Conservation (phyloP, 1,140 invertebrate genomes). For the Megalopta genalis region DNA sequence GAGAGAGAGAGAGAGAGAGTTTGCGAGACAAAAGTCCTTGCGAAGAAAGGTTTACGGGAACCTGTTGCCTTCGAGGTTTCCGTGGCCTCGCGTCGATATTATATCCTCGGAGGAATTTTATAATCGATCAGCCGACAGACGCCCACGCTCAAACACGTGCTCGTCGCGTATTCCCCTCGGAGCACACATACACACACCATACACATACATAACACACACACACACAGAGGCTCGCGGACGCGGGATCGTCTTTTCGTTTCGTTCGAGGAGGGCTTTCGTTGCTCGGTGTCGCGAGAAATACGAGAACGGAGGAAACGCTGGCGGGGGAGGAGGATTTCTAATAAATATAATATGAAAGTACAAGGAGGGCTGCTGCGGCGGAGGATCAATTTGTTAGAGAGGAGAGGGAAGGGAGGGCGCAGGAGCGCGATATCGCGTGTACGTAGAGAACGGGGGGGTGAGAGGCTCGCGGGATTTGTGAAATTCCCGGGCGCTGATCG, state of each 20-base stretch:
- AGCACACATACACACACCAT: too few relatives aligned
- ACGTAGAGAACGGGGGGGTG: neutral
- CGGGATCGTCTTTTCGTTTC: conserved; percentile 2
- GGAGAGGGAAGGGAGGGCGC: neutral
- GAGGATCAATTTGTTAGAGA: neutral
- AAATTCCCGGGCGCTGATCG: conserved; percentile 1
- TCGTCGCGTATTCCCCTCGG: neutral
- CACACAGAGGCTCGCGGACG: neutral
- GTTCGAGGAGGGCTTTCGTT: neutral
- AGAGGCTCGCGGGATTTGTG: conserved; percentile 8
- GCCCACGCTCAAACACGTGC: neutral
- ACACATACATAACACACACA: too few relatives aligned
- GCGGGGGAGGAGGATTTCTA: neutral
- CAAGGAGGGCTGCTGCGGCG: neutral
- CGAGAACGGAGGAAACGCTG: neutral
- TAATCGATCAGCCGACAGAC: conserved; percentile 1
- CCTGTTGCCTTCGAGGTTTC: conserved; percentile 5
- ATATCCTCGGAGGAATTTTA: conserved; percentile 33
- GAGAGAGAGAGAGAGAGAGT: neutral
- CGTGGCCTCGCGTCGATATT: conserved; percentile 14
- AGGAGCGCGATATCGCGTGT: neutral
- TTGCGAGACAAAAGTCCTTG: neutral
- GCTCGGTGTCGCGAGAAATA: neutral
- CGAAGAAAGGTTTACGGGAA: neutral
- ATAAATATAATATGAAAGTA: conserved; percentile 29